Evolutionary conservation across 2,797 vertebrate species (phyloP).

Genomic region (Cetoscarus ocellatus): DNA sequence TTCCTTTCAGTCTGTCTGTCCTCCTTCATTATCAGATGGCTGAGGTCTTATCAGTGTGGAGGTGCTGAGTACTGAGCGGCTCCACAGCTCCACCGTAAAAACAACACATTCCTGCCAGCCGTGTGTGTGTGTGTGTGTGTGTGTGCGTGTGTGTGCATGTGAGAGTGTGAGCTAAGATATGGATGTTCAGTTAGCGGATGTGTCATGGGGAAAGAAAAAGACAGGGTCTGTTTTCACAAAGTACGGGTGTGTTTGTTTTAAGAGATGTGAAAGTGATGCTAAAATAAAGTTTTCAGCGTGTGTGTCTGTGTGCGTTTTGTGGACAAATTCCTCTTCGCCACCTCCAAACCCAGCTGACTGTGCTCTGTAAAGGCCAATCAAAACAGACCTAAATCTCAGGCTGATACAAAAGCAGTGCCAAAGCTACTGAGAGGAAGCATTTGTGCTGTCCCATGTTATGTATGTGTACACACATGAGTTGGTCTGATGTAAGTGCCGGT

Average conservation of each 20-base stretch:
- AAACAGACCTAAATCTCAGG: constrained; percentile 72
- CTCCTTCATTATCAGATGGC: constrained; percentile 63
- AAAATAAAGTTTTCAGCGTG: constrained; percentile 40
- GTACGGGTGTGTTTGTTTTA: constrained; percentile 48
- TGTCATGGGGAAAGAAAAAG: constrained; percentile 33
- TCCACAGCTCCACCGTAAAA: constrained; percentile 49
- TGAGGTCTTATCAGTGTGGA: constrained; percentile 60
- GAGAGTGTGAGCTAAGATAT: constrained; percentile 30
- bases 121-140: constrained; percentile 42
- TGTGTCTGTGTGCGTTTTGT: constrained; percentile 25
- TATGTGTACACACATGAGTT: no score
- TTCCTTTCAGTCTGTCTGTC: constrained; percentile 35
- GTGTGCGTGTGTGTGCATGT: constrained; percentile 5
- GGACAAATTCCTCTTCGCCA: constrained; percentile 71
- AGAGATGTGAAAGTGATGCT: constrained; percentile 51
- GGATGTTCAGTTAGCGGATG: constrained; percentile 25
- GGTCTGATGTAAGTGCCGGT: no score
- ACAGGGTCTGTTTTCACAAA: constrained; percentile 34
- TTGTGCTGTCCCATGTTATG: constrained; percentile 2
- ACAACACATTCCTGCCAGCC: constrained; percentile 69
- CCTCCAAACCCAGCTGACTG: constrained; percentile 62
- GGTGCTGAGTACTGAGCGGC: constrained; percentile 56
- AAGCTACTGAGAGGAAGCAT: constrained; percentile 38
- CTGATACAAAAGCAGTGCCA: constrained; percentile 59
- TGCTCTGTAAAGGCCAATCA: constrained; percentile 57